Conservation (phyloP, 2,797 vertebrate species). For the Xiphophorus birchmanni region DNA sequence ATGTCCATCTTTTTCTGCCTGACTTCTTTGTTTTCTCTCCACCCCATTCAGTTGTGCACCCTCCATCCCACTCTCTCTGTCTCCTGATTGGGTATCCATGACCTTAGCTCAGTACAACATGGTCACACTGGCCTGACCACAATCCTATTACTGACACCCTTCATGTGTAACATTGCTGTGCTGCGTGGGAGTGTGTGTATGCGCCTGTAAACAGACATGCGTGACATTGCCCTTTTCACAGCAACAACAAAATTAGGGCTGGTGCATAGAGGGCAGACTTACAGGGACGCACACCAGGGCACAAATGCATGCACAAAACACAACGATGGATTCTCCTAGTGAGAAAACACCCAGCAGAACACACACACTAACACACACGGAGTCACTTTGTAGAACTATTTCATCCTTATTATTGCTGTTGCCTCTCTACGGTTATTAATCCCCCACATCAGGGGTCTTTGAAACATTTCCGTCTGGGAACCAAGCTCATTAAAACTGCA, state of each 20-base stretch:
- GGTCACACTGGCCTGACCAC: constrained; percentile 72
- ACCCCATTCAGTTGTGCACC: constrained; percentile 18
- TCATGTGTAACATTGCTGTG: constrained; percentile 76
- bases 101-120: constrained; percentile 71
- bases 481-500: constrained; percentile 70
- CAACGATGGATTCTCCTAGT: constrained; percentile 5
- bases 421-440: constrained; percentile 70
- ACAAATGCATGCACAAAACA: constrained; percentile 11
- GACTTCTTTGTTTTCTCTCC: constrained; percentile 53
- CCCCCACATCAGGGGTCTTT: constrained; percentile 59
- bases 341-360: constrained; percentile 14
- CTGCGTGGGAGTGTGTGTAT: constrained; percentile 43
- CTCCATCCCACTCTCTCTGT: constrained; percentile 10
- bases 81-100: constrained; percentile 65
- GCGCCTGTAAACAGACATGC: constrained; percentile 51
- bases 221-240: constrained; percentile 71
- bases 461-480: constrained; percentile 68
- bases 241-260: constrained; percentile 59
- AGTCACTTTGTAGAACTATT: constrained; percentile 46
- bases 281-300: constrained; percentile 15
- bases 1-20: constrained; percentile 11
- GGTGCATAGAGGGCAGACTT: constrained; percentile 33
- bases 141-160: constrained; percentile 80
- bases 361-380: constrained; percentile 16
- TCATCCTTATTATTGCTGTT: constrained; percentile 59